Base-by-base conservation (phyloP, 2,797 vertebrate genomes). In the Melanotaenia pygmaea region DNA sequence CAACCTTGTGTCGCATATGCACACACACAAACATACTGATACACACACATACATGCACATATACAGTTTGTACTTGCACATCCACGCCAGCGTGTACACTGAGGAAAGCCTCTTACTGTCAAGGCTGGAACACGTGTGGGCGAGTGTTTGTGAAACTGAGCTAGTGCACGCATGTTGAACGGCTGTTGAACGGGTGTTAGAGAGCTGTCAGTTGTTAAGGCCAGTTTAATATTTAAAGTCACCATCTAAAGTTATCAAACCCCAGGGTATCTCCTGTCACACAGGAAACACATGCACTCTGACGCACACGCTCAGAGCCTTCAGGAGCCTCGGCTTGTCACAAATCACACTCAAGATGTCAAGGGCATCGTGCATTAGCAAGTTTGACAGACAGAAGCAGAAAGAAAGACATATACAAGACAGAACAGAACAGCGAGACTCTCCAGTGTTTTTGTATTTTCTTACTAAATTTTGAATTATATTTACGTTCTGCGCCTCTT, bases 211-310 rank as follows among this genome's bases (percentile, higher is more conserved):
- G 74, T 87, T 79, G 81, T 85, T 85, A 79, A 85, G 91, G 88
- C 86, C 87, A 86, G 86, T 90, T 94, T 86, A 93, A 93, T 93
- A 93, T 94, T 93, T 92, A 86, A 92, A 91, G 81, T 83, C 43
- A 56, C 74, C 79, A 70, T 89, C 88, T 77, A 82, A 90, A 89
- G 88, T 87, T 85, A 82, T 87, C 83, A 79, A 80, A 88, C 87
- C 88, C 75, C 74, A 60, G 86, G 86, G 84, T 85, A 70, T 73
- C 84, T 90, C 71, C 84, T 87, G 91, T 90, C 85, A 86, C 68
- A 64, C 5, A 65, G 64, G 50, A 82, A 66, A 67, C 72, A 77
- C 74, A 60, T 32, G 64, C 45, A 57, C 69, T 67, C 37, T 58
- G 58, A 81, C 66, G 13, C 59, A 74, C 70, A 61, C 61, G 6